Evolutionary conservation across 2,888 invertebrate species (phyloP).

Genomic region (Papilio gigon): DNA sequence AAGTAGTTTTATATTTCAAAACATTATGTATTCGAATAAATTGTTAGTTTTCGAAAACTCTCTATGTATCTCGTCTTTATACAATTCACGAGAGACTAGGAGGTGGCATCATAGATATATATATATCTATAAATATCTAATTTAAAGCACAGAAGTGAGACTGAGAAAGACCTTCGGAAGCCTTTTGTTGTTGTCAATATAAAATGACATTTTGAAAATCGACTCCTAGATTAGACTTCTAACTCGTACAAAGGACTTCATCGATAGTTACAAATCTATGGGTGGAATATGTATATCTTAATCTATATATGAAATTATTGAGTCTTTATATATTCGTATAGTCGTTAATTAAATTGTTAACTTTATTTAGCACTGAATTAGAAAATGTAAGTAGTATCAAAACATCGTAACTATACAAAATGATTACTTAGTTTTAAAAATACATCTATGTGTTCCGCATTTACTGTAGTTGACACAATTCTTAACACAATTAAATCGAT

Average conservation of each 20-base stretch:
- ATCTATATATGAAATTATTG: conserved; percentile 7
- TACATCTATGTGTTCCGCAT: neutral
- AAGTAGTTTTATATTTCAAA: conserved; percentile 11
- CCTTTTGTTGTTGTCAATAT: too few relatives aligned
- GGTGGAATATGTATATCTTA: conserved; percentile 1
- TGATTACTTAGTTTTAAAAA: neutral
- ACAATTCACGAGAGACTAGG: conserved; percentile 31
- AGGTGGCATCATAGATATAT: too few relatives aligned
- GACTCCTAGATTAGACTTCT: too few relatives aligned
- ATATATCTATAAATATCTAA: too few relatives aligned
- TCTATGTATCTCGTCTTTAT: conserved; percentile 21
- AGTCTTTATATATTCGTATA: conserved; percentile 11
- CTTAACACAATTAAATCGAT: neutral
- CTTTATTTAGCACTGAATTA: conserved; percentile 15
- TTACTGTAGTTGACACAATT: neutral
- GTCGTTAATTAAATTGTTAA: neutral
- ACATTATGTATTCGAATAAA: neutral
- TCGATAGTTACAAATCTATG: too few relatives aligned
- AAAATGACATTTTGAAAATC: too few relatives aligned
- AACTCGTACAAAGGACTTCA: too few relatives aligned
- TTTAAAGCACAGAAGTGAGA: too few relatives aligned
- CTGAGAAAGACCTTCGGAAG: too few relatives aligned
- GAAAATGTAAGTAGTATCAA: conserved; percentile 17
- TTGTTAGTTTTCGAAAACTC: conserved; percentile 12
- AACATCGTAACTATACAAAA: neutral